A percentile compares a stretch with the other conserved stretches of the same genome.
phyloP scores from a whole-genome alignment of 2,797 vertebrate species.

The Takifugu rubripes region DNA sequence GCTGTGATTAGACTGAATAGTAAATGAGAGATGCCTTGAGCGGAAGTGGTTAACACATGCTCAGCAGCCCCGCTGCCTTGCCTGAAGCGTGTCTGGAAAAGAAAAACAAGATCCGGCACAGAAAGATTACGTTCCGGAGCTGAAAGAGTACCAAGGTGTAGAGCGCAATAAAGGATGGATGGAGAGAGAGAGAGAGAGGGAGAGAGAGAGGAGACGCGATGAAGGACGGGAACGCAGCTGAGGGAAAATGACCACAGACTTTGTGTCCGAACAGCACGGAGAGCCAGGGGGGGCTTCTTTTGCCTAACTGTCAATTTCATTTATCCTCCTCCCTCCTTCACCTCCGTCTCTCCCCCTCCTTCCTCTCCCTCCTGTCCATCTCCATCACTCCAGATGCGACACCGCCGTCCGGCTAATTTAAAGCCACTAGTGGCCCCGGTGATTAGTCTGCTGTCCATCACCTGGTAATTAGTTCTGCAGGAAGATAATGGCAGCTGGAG shows the following conservation, averaged over 20 bases:
- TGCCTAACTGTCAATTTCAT: not conserved
- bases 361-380: slow-evolving; percentile 21
- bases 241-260: slow-evolving; percentile 11
- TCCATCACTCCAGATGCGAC: slow-evolving; percentile 47
- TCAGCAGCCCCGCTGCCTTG: slow-evolving; percentile 47
- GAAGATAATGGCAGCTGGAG: slow-evolving; percentile 53
- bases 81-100: slow-evolving; percentile 42
- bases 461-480: slow-evolving; percentile 68
- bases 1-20: slow-evolving; percentile 8
- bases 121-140: slow-evolving; percentile 32
- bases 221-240: slow-evolving; percentile 24
- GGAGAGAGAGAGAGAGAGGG: slow-evolving; percentile 4
- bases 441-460: slow-evolving; percentile 71
- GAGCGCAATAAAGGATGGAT: slow-evolving; percentile 20
- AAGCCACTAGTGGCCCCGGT: slow-evolving; percentile 46
- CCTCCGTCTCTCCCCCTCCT: slow-evolving; percentile 11
- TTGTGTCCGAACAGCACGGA: slow-evolving; percentile 9
- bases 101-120: slow-evolving; percentile 16
- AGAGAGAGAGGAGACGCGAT: slow-evolving; percentile 13
- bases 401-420: slow-evolving; percentile 56
- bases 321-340: not conserved
- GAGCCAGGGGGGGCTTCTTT: not conserved
- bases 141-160: slow-evolving; percentile 19
- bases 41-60: slow-evolving; percentile 57
- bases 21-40: slow-evolving; percentile 24